A percentile compares a stretch with the other conserved stretches of the same genome.
phyloP scores from a whole-genome alignment of 2,113 vertebrate species.

The Lagopus leucura region DNA sequence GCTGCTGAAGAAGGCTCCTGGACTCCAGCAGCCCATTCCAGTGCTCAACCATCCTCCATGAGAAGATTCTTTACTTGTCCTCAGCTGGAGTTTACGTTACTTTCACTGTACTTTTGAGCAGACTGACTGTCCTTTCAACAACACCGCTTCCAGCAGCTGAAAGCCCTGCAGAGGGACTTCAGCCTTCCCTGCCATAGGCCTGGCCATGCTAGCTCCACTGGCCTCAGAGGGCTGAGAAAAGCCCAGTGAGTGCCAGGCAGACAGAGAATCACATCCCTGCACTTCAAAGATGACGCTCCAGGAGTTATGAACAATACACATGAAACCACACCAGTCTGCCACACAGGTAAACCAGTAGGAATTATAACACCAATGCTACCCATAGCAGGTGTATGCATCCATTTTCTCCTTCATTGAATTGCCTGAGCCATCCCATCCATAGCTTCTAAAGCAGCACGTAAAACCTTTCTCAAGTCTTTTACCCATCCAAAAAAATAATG shows the following conservation, averaged over 20 bases:
- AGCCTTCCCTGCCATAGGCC: neutral
- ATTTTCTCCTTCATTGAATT: neutral
- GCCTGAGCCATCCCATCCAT: neutral
- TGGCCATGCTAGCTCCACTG: neutral
- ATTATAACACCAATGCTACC: neutral
- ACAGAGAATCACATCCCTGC: neutral
- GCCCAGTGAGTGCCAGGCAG: rapidly evolving
- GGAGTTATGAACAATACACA: neutral
- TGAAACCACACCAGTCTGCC: neutral
- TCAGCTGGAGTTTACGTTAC: neutral
- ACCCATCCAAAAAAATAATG: neutral
- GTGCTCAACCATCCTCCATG: neutral
- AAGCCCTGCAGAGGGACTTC: neutral
- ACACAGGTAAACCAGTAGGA: neutral
- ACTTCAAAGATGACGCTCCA: rapidly evolving
- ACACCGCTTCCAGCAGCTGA: neutral
- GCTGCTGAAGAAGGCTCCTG: neutral
- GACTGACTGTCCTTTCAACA: neutral
- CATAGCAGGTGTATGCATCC: rapidly evolving
- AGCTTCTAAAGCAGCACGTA: neutral
- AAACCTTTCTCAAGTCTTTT: neutral
- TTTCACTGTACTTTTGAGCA: neutral
- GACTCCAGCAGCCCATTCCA: neutral
- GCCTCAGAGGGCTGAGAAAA: neutral
- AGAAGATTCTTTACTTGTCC: neutral